These are phyloP conservation scores for Pipistrellus nathusii DNA, from an alignment of 2,797 vertebrate genomes.

Conservation along the genomic window DNA sequence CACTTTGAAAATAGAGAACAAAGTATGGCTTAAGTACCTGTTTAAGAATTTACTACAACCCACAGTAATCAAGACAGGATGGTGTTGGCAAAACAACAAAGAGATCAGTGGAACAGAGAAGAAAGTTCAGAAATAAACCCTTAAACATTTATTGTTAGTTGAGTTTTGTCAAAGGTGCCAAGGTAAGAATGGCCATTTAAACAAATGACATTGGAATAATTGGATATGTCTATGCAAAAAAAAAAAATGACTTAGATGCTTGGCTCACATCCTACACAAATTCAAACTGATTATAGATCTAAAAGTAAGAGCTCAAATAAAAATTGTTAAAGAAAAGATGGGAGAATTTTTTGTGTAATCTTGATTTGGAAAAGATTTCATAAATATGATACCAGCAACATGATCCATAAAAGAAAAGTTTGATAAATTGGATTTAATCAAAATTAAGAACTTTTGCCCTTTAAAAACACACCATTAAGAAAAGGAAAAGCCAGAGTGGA, in stretches of 20 bases:
- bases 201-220: neutral
- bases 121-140: neutral
- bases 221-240: neutral
- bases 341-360: neutral
- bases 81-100: neutral
- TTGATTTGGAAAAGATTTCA: constrained; percentile 24
- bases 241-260: neutral
- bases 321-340: neutral
- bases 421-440: neutral
- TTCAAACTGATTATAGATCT: neutral
- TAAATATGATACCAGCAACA: neutral
- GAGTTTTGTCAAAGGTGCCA: constrained; percentile 26
- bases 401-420: constrained; percentile 12
- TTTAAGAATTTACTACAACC: neutral
- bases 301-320: neutral
- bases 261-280: neutral
- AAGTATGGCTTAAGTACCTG: neutral
- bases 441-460: neutral
- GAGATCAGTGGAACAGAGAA: neutral
- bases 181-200: neutral
- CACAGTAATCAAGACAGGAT: neutral
- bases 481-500: constrained; percentile 5
- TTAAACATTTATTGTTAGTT: neutral
- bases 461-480: constrained; percentile 16
- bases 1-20: neutral